Conservation (phyloP, 1,140 invertebrate genomes). For the Forficula auricularia region DNA sequence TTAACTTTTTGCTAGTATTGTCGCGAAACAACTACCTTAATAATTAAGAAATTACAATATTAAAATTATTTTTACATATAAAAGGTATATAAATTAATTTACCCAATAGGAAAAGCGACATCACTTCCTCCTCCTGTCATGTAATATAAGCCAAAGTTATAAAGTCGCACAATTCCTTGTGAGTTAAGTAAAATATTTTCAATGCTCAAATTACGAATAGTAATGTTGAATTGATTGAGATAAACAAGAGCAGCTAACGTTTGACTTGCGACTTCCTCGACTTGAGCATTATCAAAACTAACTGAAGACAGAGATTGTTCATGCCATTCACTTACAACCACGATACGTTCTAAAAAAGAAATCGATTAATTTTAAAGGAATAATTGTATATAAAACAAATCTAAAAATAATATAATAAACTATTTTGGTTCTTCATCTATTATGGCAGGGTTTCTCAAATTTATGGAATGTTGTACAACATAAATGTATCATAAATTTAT, state of each 20-base stretch:
- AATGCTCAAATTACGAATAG: conserved; percentile 61
- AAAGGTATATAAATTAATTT: conserved; percentile 20
- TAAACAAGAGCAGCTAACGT: conserved; percentile 53
- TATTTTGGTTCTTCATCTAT: too few relatives aligned
- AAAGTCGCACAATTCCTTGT: conserved; percentile 58
- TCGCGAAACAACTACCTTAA: too few relatives aligned
- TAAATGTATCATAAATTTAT: too few relatives aligned
- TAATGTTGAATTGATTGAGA: conserved; percentile 54
- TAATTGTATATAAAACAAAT: conserved; percentile 13
- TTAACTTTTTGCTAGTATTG: too few relatives aligned
- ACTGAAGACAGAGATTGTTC: conserved; percentile 36
- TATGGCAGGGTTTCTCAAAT: too few relatives aligned
- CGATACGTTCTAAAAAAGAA: conserved; percentile 58
- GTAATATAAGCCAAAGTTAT: conserved; percentile 82
- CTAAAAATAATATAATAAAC: too few relatives aligned
- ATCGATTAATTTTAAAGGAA: conserved; percentile 14
- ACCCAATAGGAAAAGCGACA: conserved; percentile 86
- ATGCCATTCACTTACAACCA: conserved; percentile 75
- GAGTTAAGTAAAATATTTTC: conserved; percentile 68
- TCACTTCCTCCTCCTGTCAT: conserved; percentile 71
- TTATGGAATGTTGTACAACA: too few relatives aligned
- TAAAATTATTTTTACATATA: too few relatives aligned
- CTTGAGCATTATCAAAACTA: conserved; percentile 26
- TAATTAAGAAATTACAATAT: too few relatives aligned
- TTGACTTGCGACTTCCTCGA: conserved; percentile 44